These are phyloP conservation scores for Chymomyza amoena DNA, from an alignment of 2,888 invertebrate species.

Conservation along the genomic window DNA sequence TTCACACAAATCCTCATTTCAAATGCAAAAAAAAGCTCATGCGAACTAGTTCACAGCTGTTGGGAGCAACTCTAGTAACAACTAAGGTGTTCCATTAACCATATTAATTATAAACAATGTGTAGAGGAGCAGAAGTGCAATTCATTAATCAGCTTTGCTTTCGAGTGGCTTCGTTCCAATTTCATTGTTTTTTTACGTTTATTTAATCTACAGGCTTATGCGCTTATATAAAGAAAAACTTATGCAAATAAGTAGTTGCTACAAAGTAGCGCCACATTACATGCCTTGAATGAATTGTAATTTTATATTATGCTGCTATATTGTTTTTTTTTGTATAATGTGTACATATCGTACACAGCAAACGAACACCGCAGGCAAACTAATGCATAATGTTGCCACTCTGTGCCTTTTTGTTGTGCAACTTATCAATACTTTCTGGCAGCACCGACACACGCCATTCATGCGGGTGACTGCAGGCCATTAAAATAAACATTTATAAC, in stretches of 20 bases:
- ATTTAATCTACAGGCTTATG: not conserved
- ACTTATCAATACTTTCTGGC: not conserved
- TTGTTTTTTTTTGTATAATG: not conserved
- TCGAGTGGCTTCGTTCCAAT: not conserved
- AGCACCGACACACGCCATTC: not conserved
- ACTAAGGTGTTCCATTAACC: no score
- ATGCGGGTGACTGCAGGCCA: not conserved
- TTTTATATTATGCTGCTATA: not conserved
- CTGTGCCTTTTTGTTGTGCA: not conserved
- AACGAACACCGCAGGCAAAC: not conserved
- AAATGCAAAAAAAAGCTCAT: no score
- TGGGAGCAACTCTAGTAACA: no score
- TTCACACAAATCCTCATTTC: no score
- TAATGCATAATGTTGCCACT: not conserved
- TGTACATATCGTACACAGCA: not conserved
- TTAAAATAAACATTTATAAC: not conserved
- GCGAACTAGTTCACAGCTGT: no score
- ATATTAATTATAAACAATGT: not conserved
- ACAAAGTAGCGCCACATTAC: not conserved
- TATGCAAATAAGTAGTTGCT: not conserved
- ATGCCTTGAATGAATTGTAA: not conserved
- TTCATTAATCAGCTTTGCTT: not conserved
- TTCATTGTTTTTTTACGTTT: not conserved
- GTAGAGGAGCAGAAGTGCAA: not conserved
- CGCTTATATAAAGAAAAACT: not conserved